phyloP scores from a whole-genome alignment of 2,888 invertebrate species.

The Alcis repandata region DNA sequence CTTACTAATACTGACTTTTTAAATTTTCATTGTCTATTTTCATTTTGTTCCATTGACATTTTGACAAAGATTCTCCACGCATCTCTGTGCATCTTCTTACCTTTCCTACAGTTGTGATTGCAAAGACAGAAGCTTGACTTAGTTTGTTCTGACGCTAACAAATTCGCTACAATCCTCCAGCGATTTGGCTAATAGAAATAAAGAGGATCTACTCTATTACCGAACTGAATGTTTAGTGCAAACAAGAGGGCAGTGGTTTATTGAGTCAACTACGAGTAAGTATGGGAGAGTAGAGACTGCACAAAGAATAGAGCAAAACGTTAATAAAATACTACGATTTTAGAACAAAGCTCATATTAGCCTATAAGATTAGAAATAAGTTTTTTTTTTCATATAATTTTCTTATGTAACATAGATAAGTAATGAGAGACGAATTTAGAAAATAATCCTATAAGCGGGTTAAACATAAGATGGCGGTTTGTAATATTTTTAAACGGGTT shows the following conservation, averaged over 20 bases:
- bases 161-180: constrained; percentile 64
- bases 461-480: too few relatives aligned
- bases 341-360: too few relatives aligned
- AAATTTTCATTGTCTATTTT: too few relatives aligned
- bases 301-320: background rate
- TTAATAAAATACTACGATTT: too few relatives aligned
- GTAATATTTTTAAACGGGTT: too few relatives aligned
- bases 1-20: too few relatives aligned
- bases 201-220: constrained; percentile 36
- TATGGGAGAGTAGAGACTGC: background rate
- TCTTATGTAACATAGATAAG: too few relatives aligned
- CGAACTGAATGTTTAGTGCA: constrained; percentile 21
- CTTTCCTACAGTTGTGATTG: too few relatives aligned
- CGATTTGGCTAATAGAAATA: constrained; percentile 56
- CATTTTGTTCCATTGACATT: background rate
- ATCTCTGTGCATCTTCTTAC: background rate
- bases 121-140: background rate
- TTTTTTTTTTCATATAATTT: too few relatives aligned
- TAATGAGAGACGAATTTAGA: too few relatives aligned
- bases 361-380: too few relatives aligned
- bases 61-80: background rate
- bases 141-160: constrained; percentile 61
- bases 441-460: too few relatives aligned
- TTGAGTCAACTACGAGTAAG: constrained; percentile 4
- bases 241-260: constrained; percentile 15